Evolutionary conservation across 2,113 vertebrate species (phyloP).

Genomic region (Polyodon spathula): DNA sequence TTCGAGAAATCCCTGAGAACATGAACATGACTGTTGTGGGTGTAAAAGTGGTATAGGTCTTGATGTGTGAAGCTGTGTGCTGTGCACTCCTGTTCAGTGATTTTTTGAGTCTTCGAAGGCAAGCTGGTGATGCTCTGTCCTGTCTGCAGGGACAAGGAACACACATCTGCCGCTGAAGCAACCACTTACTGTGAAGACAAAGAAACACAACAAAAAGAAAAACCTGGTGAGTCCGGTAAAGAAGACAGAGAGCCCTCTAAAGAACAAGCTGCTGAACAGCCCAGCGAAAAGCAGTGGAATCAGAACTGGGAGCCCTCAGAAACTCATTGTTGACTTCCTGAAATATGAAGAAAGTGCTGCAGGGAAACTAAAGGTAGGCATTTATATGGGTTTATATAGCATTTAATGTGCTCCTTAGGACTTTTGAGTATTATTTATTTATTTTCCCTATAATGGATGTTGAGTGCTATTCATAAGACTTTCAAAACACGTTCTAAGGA

Average conservation of each 20-base stretch:
- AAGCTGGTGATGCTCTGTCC: neutral
- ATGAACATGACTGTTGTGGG: no score
- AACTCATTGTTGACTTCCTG: slow-evolving; percentile 52
- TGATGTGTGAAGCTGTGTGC: no score
- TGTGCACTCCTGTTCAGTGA: no score
- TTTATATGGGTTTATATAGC: no score
- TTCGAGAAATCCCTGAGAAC: no score
- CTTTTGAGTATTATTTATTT: no score
- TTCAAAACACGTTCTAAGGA: no score
- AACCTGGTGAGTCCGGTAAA: slow-evolving; percentile 59
- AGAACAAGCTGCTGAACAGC: slow-evolving; percentile 58
- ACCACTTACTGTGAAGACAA: slow-evolving; percentile 50
- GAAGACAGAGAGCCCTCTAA: slow-evolving; percentile 72
- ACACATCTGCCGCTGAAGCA: slow-evolving; percentile 68
- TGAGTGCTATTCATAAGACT: no score
- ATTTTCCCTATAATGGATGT: no score
- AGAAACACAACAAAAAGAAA: slow-evolving; percentile 76
- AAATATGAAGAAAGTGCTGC: slow-evolving; percentile 52
- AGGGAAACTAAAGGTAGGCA: slow-evolving; percentile 56
- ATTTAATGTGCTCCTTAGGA: no score
- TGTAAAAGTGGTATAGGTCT: no score
- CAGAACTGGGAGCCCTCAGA: slow-evolving; percentile 56
- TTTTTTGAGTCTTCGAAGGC: no score
- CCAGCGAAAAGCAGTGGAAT: slow-evolving; percentile 52
- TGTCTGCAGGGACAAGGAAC: slow-evolving; percentile 67